Conservation (phyloP, 2,888 invertebrate species). For the Tridacna crocea region DNA sequence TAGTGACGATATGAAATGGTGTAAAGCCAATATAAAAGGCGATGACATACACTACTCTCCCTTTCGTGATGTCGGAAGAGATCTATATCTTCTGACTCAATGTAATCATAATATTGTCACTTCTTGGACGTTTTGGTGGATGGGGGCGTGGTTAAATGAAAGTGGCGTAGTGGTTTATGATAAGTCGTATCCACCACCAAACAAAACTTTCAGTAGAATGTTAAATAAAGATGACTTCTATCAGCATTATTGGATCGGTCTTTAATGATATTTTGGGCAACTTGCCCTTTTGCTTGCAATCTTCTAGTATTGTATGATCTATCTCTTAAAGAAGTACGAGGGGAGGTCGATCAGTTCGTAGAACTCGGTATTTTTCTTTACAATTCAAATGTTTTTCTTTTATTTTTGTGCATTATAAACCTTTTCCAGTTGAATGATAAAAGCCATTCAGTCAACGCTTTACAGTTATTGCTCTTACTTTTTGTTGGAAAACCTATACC, state of each 20-base stretch:
- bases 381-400: too few species aligned
- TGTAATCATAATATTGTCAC: conserved; percentile 6
- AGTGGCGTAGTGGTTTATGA: neutral
- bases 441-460: too few species aligned
- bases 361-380: too few species aligned
- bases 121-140: neutral
- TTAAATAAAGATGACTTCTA: neutral
- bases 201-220: neutral
- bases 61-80: neutral
- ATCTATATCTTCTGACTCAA: neutral
- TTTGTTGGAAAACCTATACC: too few species aligned
- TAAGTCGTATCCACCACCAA: conserved; percentile 1
- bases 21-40: neutral
- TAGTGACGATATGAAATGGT: conserved; percentile 7
- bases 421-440: too few species aligned
- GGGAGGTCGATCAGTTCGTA: too few species aligned
- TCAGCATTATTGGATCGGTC: neutral
- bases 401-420: too few species aligned
- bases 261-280: neutral
- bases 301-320: too few species aligned
- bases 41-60: neutral
- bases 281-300: too few species aligned
- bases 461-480: too few species aligned
- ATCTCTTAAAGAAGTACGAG: too few species aligned
- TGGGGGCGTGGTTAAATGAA: too few species aligned